Evolutionary conservation across 2,888 invertebrate genomes (phyloP), one percentile per base, ranked within the genome.

Genomic region (Chymomyza caudatula): DNA sequence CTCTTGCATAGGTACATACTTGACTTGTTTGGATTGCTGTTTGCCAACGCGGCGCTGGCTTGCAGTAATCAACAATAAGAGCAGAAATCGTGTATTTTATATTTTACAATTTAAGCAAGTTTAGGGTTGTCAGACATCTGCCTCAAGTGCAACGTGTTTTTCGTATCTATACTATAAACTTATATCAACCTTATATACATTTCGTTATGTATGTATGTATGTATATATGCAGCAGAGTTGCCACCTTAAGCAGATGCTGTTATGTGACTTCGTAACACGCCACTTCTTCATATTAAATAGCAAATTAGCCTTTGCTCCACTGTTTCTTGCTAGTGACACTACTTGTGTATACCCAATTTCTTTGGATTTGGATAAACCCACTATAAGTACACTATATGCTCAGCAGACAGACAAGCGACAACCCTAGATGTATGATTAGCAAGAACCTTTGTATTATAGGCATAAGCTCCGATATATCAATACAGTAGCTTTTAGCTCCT

Each of bases 211-310:
- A 55, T 37, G 37, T 17, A 55, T 37, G 15, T 8, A 37, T 37
- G 37, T 55, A 55, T 42, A 59, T 47, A 52, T 37, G 13, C n/a
- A 6, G n/a, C 29, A 55, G 63, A 55, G 44, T 19, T 51, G 58
- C 25, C 63, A 58, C 47, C 19, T 19, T 60, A 15, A 17, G n/a
- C 17, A 1, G 43, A 17, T 23, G 20, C 11, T 43, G 22, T 13
- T n/a, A 37, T 11, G 11, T 37, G 11, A 11, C 1, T 37, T 8
- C 11, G 8, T 37, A 11, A 47, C n/a, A 47, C n/a, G 19, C 47
- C 13, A 47, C 29, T 4, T 37, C n/a, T 13, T 4, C 47, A 43
- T 1, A 0, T 4, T 11, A 47, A 17, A 15, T 3, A 8, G 29
- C 29, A 11, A 4, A 37, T 3, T 11, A 4, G 29, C 29, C 25